These are phyloP conservation scores for Pycnonotus jocosus DNA, from an alignment of 2,113 vertebrate species.

Conservation along the genomic window DNA sequence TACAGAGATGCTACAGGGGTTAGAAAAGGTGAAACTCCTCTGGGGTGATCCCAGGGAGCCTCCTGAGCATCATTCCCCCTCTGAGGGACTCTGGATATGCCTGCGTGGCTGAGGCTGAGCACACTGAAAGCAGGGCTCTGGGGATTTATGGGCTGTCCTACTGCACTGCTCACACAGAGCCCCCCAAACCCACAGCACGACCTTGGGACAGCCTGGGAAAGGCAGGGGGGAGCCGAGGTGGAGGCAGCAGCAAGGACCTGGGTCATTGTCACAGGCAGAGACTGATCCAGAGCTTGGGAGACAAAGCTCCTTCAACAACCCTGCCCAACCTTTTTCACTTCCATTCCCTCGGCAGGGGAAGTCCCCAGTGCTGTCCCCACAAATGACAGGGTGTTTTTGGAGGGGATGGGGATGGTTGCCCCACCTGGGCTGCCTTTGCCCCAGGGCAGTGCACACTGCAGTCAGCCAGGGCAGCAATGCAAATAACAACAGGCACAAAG, in stretches of 20 bases:
- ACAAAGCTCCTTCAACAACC: not conserved
- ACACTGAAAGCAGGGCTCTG: fast-evolving
- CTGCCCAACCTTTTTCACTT: not conserved
- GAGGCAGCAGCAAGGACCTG: not conserved
- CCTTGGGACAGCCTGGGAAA: not conserved
- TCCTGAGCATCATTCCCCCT: not conserved
- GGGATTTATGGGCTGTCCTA: not conserved
- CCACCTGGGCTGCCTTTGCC: not conserved
- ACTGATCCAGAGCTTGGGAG: not conserved
- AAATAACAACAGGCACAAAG: not conserved
- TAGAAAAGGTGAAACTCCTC: not conserved
- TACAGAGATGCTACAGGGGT: not conserved
- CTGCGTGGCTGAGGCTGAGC: not conserved
- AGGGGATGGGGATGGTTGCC: not conserved
- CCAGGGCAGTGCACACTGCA: not conserved
- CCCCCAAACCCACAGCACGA: fast-evolving
- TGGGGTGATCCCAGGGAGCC: not conserved
- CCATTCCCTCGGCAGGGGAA: not conserved
- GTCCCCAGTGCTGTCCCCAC: not conserved
- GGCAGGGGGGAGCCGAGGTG: not conserved
- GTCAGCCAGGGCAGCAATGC: not conserved
- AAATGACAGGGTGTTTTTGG: not conserved
- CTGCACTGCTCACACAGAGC: not conserved
- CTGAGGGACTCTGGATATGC: not conserved
- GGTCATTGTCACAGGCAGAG: not conserved